Percentiles rank a stretch among this genome's conserved stretches.
phyloP scores from a whole-genome alignment of 2,888 invertebrate species.

The Athetis lepigone region DNA sequence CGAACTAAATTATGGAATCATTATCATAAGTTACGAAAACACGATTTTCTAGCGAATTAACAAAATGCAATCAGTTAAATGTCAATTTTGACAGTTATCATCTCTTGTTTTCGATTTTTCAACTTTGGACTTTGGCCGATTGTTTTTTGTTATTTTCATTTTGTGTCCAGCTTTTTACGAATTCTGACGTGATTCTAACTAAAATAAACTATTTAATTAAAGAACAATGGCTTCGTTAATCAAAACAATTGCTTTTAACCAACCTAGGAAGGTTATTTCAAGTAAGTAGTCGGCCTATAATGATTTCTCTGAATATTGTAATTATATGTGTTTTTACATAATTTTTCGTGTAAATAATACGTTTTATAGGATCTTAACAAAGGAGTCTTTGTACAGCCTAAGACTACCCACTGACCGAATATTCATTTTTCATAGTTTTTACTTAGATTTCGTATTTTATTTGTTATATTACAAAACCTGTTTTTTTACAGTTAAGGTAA shows the following conservation, averaged over 20 bases:
- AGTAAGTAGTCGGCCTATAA: slow-evolving; percentile 60
- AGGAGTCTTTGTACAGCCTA: background rate
- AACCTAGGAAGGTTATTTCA: slow-evolving; percentile 61
- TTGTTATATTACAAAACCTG: background rate
- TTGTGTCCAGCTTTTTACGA: background rate
- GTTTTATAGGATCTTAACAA: background rate
- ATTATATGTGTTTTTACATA: background rate
- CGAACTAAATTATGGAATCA: background rate
- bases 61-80: slow-evolving; percentile 9
- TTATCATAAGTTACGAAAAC: background rate
- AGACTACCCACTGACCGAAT: too few species aligned
- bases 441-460: background rate
- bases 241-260: slow-evolving; percentile 65
- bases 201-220: slow-evolving; percentile 1
- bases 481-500: background rate
- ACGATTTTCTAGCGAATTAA: background rate
- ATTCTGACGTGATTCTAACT: background rate
- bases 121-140: slow-evolving; percentile 51
- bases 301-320: background rate
- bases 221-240: slow-evolving; percentile 64
- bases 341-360: background rate
- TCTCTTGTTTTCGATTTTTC: slow-evolving; percentile 25
- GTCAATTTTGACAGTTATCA: slow-evolving; percentile 29
- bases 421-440: background rate
- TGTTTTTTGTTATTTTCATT: slow-evolving; percentile 36